These are phyloP conservation scores for Salvelinus alpinus DNA, from an alignment of 2,113 vertebrate genomes.

Conservation along the genomic window DNA sequence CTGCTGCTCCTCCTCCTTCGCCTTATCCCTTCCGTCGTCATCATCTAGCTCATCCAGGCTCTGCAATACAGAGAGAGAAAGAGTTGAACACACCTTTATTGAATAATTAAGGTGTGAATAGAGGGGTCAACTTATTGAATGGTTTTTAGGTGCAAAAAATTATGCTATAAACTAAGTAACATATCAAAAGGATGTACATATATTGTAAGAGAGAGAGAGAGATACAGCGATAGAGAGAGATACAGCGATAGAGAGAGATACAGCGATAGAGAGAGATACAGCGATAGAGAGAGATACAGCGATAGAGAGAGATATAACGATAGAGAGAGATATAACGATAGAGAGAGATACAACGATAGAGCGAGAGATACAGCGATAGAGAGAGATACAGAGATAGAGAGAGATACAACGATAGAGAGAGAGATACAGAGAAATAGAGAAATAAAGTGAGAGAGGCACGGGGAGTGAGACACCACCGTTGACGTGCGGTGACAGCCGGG, in stretches of 20 bases:
- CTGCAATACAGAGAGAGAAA: constrained; percentile 58
- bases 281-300: too few relatives aligned
- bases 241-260: too few relatives aligned
- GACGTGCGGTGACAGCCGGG: constrained; percentile 18
- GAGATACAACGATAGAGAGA: too few relatives aligned
- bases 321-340: too few relatives aligned
- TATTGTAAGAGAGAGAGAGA: neutral
- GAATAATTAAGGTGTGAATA: neutral
- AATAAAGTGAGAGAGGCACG: neutral
- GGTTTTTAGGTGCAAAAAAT: neutral
- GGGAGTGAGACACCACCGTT: neutral
- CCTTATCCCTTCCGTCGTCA: constrained; percentile 86
- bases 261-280: too few relatives aligned
- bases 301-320: too few relatives aligned
- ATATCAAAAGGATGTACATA: too few relatives aligned
- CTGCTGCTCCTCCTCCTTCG: constrained; percentile 78
- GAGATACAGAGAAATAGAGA: neutral
- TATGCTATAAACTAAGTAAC: too few relatives aligned
- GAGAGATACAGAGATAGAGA: neutral
- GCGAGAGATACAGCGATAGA: too few relatives aligned
- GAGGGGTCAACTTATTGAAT: neutral
- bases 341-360: neutral
- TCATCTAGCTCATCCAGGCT: constrained; percentile 95
- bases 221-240: neutral
- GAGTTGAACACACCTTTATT: neutral